Base-by-base conservation (phyloP, 2,888 invertebrate species). In the Ormyrus nitidulus region DNA sequence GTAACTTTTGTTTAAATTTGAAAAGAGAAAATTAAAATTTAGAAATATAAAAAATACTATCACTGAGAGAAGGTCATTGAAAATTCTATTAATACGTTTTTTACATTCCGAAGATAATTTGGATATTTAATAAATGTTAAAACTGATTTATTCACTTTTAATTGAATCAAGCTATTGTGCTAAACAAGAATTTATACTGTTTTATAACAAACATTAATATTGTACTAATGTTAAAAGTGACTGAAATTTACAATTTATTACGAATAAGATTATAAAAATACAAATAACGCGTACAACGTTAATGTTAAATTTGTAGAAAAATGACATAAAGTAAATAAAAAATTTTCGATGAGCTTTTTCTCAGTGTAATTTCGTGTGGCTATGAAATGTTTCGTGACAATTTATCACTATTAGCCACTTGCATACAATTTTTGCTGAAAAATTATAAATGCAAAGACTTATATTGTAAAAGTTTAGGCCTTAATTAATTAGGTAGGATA, bases 401-500 rank as follows among this genome's bases (percentile, higher is more conserved):
- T 61, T 69, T 77, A 68, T 46, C 51, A 65, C 6, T 68, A 61
- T 71, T 59, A 13, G 65, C 74, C 74, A 62, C 69, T 34, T 34
- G 34, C 34, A 34, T 34, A 61, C 56, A 61, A 49, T 62, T 73
- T 59, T 54, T 66, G 76, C 59, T 62, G 54, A 80, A 75, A 75
- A 72, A 72, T 68, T 80, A 61, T 69, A 62, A 70, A 80, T 73
- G 49, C 68, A 77, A 77, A 80, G 80, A 80, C 77, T 77, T 77
- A 80, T 77, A 73, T 66, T 62, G 48, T 80, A 73, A 68, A 72
- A 61, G 51, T 77, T 81, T 77, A 81, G 80, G 80, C 77, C 77
- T 77, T 81, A 70, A 81, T 77, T 70, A 34, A 64, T 81, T 81
- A 81, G 59, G 73, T 81, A 77, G 80, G 9, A 51, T 72, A 76